These are phyloP conservation scores for Malacoraja senta DNA, from an alignment of 2,797 vertebrate genomes.

Conservation along the genomic window DNA sequence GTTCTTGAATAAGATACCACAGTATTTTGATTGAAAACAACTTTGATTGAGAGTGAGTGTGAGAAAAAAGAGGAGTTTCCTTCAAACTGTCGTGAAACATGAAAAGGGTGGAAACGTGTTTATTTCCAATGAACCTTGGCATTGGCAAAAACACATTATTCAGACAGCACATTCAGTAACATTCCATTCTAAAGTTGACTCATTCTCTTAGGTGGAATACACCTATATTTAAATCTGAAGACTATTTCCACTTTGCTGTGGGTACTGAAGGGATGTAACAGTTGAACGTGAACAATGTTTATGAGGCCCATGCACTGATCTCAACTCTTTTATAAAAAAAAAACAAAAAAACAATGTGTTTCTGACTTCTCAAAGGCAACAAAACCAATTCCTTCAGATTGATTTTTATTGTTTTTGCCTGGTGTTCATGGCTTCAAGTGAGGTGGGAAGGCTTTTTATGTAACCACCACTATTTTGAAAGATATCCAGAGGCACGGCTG, in stretches of 20 bases:
- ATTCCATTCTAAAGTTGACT: slow-evolving; percentile 29
- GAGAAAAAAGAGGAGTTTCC: slow-evolving; percentile 6
- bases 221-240: not conserved
- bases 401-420: not conserved
- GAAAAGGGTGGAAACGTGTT: slow-evolving; percentile 14
- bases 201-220: not conserved
- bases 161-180: not conserved
- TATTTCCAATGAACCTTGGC: not conserved
- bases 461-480: not conserved
- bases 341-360: not conserved
- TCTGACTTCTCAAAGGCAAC: not conserved
- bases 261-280: not conserved
- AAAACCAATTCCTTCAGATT: not conserved
- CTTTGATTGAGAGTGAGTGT: not conserved
- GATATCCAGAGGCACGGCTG: not conserved
- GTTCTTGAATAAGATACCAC: not conserved
- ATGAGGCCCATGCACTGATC: not conserved
- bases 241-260: not conserved
- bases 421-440: not conserved
- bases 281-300: not conserved
- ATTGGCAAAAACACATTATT: not conserved
- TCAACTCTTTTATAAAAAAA: too few relatives aligned
- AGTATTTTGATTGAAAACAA: not conserved
- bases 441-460: not conserved
- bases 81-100: slow-evolving; percentile 11